Evolutionary conservation across 1,140 invertebrate species (phyloP), one percentile per base, ranked within the genome.

Genomic region (Mesaphorura yosii): DNA sequence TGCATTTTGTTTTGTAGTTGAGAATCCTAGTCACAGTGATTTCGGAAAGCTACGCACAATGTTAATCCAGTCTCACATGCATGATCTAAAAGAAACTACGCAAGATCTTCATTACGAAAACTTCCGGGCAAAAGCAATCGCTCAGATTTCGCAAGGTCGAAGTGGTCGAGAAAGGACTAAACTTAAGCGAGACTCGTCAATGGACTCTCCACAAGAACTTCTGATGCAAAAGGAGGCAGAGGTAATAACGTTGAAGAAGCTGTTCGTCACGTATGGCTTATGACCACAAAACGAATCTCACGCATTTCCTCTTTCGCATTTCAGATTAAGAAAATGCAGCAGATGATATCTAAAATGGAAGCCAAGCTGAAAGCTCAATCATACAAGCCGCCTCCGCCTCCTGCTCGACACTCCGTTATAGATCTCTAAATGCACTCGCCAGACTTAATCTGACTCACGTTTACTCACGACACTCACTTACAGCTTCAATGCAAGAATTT

Each of bases 21-120:
- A 98, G 70, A 97, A 98, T 71, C 83, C 93, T 5, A 84, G 87
- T 58, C 93, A 98, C 71, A 95, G 92, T 65, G 95, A 98, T 72
- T 98, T 98, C 70, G 84, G 90, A 27, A 93, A 95, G 68, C 72
- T 98, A 41, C 78, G 92, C 56, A 95, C 92, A 57, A 95, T 98
- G 83, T 73, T 98, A 38, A 96, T 98, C 64, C 88, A 86, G 10
- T 90, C 88, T 29, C 88, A 94, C 68, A 88, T 95, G 85, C 88
- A 94, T 67, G 91, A 95, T 70, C 70, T 95, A 45, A 93, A 94
- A 69, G 89, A 94, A 66, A 86, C 91, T 1, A 95, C 90, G 1
- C 82, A 90, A 65, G 88, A 93, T 68, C 87, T 95, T 3, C 90
- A 95, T 70, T 95, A 95, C 68, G 91, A 96, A 71, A 95, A 94